These are phyloP conservation scores for Cervus canadensis DNA, from an alignment of 2,113 vertebrate genomes.

Conservation along the genomic window DNA sequence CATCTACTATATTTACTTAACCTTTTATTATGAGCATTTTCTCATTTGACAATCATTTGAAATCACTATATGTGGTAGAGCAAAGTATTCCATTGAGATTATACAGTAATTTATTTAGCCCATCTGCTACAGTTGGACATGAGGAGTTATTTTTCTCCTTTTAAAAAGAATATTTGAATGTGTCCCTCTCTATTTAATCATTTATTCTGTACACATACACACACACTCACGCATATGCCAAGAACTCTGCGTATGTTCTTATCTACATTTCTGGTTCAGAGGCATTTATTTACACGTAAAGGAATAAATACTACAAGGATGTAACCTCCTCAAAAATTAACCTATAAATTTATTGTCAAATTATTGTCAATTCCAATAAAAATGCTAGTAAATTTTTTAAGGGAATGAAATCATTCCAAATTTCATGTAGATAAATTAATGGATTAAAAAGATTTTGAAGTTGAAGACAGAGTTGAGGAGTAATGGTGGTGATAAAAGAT, in stretches of 20 bases:
- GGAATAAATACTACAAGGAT: not conserved
- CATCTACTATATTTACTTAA: not conserved
- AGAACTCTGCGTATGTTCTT: not conserved
- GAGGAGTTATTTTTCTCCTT: not conserved
- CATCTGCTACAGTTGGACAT: not conserved
- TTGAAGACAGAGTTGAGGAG: not conserved
- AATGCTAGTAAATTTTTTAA: not conserved
- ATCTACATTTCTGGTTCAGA: not conserved
- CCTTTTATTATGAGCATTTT: not conserved
- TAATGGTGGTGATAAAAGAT: not conserved
- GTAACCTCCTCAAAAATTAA: not conserved
- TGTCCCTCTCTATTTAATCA: not conserved
- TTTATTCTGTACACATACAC: not conserved
- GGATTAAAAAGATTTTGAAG: not conserved
- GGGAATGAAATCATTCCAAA: not conserved
- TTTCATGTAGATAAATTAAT: not conserved
- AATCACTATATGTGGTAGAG: not conserved
- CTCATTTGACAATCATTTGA: not conserved
- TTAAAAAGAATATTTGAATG: not conserved
- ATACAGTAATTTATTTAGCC: not conserved
- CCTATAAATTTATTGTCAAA: not conserved
- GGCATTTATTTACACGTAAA: not conserved
- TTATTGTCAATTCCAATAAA: not conserved
- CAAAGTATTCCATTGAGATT: not conserved
- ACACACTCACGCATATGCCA: not conserved